Base-by-base conservation (phyloP, 2,113 vertebrate species). In the Bos taurus region DNA sequence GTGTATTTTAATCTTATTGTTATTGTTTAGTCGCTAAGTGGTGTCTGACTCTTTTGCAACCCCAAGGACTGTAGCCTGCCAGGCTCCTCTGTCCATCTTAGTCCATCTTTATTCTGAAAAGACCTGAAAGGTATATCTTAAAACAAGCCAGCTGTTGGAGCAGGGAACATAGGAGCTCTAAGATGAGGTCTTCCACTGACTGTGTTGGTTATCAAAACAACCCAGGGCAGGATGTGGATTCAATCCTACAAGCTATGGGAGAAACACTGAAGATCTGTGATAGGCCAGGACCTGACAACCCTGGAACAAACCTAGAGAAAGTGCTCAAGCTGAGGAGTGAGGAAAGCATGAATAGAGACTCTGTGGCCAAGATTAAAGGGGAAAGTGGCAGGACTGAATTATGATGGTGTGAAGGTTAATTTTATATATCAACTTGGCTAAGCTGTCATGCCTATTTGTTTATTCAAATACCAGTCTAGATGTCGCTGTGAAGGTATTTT, bases 161-260 rank as follows among this genome's bases (percentile, higher is more conserved):
- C 1, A 12, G 13, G 3, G n/a, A 56, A 54, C 25, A 16, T 30
- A 0, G 5, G 43, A 19, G n/a, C 11, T n/a, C 0, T 43, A 36
- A 62, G 7, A 43, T 26, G 36, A 74, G 14, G 17, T 25, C 17
- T 74, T 84, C 50, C 33, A 2, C 40, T 26, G 25, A 64, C 46
- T 21, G 23, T 33, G 12, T 43, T 40, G 23, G 43, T 13, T 43
- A 59, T 59, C 8, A 78, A 12, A 54, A 23, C 25, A 6, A 19
- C 50, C 14, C 1, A 3, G 33, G 19, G 3, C 2, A 28, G 12
- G 21, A 2, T 80, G 21, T 67, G 21, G 14, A n/a, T 50, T 78
- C 21, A 36, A 14, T 23, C 54, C 25, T 28, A 26, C 10, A 50
- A 46, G 33, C 77, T 33, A 3, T 2, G 11, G 43, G 25, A 8